Evolutionary conservation across 2,797 vertebrate species (phyloP).

Genomic region (Catharus ustulatus): DNA sequence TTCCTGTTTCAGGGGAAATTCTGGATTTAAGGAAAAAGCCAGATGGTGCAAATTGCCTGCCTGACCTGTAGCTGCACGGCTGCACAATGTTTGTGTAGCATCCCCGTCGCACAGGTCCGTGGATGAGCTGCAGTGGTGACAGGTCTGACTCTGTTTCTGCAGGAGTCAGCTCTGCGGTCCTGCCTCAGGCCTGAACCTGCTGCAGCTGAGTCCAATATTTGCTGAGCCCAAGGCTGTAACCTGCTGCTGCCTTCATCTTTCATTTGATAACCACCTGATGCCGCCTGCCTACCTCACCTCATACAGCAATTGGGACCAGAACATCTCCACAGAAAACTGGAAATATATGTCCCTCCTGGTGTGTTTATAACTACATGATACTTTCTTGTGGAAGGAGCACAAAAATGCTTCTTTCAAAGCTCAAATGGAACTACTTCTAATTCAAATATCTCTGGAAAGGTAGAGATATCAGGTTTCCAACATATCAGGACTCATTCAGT

Average conservation of each 20-base stretch:
- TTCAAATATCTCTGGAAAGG: background rate
- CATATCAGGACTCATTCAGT: background rate
- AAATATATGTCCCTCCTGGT: background rate
- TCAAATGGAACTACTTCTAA: background rate
- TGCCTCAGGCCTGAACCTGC: slow-evolving; percentile 58
- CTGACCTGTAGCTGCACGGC: background rate
- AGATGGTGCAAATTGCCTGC: background rate
- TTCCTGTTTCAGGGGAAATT: background rate
- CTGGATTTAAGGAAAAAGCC: background rate
- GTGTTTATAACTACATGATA: background rate
- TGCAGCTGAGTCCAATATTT: slow-evolving; percentile 32
- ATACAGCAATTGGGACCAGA: background rate
- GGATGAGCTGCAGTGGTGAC: slow-evolving; percentile 9
- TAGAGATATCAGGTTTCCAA: background rate
- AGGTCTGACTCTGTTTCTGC: slow-evolving; percentile 48
- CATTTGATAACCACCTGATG: slow-evolving; percentile 52
- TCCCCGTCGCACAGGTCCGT: fast-evolving
- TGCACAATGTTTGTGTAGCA: fast-evolving
- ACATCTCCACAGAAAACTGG: background rate
- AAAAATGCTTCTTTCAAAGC: background rate
- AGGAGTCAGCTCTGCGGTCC: slow-evolving; percentile 34
- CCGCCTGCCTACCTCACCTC: slow-evolving; percentile 57
- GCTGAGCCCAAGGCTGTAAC: slow-evolving; percentile 58
- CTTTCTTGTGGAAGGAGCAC: background rate
- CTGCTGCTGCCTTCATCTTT: slow-evolving; percentile 53